Evolutionary conservation across 2,797 vertebrate species (phyloP), one percentile per base, ranked within the genome.

Genomic region (Pelodytes ibericus): DNA sequence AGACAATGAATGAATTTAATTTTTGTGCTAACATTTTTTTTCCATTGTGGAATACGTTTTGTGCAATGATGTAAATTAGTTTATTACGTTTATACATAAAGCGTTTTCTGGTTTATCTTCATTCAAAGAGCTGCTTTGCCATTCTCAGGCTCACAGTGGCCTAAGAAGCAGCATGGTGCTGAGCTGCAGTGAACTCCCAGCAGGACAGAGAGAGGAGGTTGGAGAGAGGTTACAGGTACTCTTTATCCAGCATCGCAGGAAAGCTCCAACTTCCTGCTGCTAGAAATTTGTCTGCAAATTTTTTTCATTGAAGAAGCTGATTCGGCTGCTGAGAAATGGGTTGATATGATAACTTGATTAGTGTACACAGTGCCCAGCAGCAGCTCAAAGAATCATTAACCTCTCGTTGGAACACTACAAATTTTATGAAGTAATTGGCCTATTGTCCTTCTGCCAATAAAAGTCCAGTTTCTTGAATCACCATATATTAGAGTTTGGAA

Each of bases 331-430:
- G 80, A 90, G 91, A 91, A 87, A 88, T 88, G 81, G 90, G 91
- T 90, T 92, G 92, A 94, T 93, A 92, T 89, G 92, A 96, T 94
- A 94, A 91, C 94, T 96, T 86, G 92, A 94, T 96, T 96, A 90
- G 82, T 88, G 85, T 88, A 92, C 87, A 83, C 29, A 75, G 90
- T 87, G 89, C 85, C 87, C 44, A 49, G 75, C 79, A 89, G 87
- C 81, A 80, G 87, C 84, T 93, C 85, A 86, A 80, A 82, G 85
- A 89, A 90, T 91, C 89, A 91, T 91, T 92, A 93, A 92, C 81
- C 88, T 93, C 90, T 89, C 90, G 86, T 86, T 86, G 80, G 86
- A 88, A 89, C 67, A 82, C 82, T 47, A 41, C 81, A 87, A 73
- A 89, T 92, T 92, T 91, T 84, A 72, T 76, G 79, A 84, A 81